A percentile compares a stretch with the other conserved stretches of the same genome.
These are phyloP conservation scores for Kradibia gibbosae DNA, from an alignment of 1,140 invertebrate species.

Conservation along the genomic window DNA sequence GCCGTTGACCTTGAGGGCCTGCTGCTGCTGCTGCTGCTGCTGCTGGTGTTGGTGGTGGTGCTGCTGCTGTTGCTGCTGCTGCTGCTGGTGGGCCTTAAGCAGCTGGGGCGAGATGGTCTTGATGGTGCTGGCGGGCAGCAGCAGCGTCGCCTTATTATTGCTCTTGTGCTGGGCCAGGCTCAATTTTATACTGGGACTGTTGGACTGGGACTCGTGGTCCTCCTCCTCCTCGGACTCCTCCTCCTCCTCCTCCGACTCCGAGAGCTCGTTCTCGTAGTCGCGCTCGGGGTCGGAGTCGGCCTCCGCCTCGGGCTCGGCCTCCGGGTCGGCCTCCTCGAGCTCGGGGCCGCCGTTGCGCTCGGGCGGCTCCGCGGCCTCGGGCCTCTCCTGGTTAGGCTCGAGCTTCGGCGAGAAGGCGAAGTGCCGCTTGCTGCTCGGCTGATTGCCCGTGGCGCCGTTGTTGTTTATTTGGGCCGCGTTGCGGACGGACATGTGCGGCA, in stretches of 20 bases:
- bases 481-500: slow-evolving; percentile 74
- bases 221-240: slow-evolving; percentile 49
- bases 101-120: slow-evolving; percentile 64
- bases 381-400: slow-evolving; percentile 55
- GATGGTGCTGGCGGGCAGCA: slow-evolving; percentile 56
- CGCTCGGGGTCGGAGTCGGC: slow-evolving; percentile 14
- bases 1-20: slow-evolving; percentile 62
- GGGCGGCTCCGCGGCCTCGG: not conserved
- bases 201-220: slow-evolving; percentile 37
- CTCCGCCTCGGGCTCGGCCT: slow-evolving; percentile 50
- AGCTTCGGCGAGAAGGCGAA: slow-evolving; percentile 58
- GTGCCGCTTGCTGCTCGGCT: slow-evolving; percentile 50
- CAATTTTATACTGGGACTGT: not conserved
- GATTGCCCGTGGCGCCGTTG: not conserved
- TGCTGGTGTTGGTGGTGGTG: slow-evolving; percentile 62
- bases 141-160: slow-evolving; percentile 50
- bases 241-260: slow-evolving; percentile 57
- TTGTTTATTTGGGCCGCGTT: slow-evolving; percentile 67
- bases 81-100: slow-evolving; percentile 53
- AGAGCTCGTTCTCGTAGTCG: slow-evolving; percentile 59
- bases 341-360: not conserved
- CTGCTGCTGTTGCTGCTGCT: slow-evolving; percentile 54
- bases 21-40: slow-evolving; percentile 54
- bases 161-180: slow-evolving; percentile 55
- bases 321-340: slow-evolving; percentile 15